A percentile compares a stretch with the other conserved stretches of the same genome.
Evolutionary conservation across 2,888 invertebrate species (phyloP).

Genomic region (Cylloceria caligata): DNA sequence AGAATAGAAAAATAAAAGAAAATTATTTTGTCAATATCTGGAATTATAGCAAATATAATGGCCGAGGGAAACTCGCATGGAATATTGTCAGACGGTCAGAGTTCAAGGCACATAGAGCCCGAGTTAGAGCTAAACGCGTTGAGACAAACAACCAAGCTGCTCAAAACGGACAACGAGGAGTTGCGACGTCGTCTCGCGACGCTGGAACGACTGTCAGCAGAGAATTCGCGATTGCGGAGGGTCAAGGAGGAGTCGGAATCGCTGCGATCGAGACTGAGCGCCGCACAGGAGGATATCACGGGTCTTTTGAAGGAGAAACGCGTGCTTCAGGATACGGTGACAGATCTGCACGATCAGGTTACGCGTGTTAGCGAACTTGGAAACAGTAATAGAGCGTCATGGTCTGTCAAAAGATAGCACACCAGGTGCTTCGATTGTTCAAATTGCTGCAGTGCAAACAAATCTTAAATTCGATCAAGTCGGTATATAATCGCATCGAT

Average conservation of each 20-base stretch:
- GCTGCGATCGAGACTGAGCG: slow-evolving; percentile 87
- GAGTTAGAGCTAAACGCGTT: slow-evolving; percentile 85
- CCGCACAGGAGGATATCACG: slow-evolving; percentile 91
- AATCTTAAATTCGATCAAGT: slow-evolving; percentile 77
- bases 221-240: slow-evolving; percentile 86
- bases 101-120: slow-evolving; percentile 79
- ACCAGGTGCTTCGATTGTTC: slow-evolving; percentile 89
- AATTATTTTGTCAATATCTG: not conserved
- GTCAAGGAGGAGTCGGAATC: slow-evolving; percentile 87
- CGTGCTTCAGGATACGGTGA: slow-evolving; percentile 89
- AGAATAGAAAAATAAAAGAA: not conserved
- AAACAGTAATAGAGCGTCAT: slow-evolving; percentile 80
- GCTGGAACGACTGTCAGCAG: slow-evolving; percentile 87
- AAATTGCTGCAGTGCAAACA: slow-evolving; percentile 88
- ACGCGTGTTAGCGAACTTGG: slow-evolving; percentile 81
- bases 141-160: slow-evolving; percentile 85
- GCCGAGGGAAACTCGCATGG: slow-evolving; percentile 69
- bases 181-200: slow-evolving; percentile 87
- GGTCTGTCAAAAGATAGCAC: slow-evolving; percentile 89
- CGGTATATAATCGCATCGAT: slow-evolving; percentile 3
- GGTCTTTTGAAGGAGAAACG: slow-evolving; percentile 91
- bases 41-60: slow-evolving; percentile 73
- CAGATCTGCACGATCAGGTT: slow-evolving; percentile 87
- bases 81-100: slow-evolving; percentile 71
- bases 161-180: slow-evolving; percentile 88